Percentiles rank a stretch among this genome's conserved stretches.
phyloP scores from a whole-genome alignment of 2,888 invertebrate genomes.

The Caenorhabditis virilis region DNA sequence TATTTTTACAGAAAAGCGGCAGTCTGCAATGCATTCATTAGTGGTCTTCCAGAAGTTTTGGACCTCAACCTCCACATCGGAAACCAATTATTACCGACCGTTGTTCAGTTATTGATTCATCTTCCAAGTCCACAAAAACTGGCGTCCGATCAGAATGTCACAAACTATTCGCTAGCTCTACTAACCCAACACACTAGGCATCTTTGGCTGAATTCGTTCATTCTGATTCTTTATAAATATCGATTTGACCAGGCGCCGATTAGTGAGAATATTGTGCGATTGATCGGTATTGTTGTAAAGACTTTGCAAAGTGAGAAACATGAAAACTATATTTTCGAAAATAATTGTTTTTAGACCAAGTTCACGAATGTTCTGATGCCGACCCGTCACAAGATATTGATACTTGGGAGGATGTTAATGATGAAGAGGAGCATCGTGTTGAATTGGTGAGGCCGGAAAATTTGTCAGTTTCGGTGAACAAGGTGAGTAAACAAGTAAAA shows the following conservation, averaged over 20 bases:
- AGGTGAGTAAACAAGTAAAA: no score
- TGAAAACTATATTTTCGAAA: no score
- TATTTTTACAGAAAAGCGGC: slow-evolving; percentile 79
- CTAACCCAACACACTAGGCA: slow-evolving; percentile 72
- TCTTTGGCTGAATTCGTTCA: slow-evolving; percentile 89
- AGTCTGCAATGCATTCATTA: slow-evolving; percentile 92
- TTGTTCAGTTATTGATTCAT: slow-evolving; percentile 81
- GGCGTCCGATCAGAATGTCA: slow-evolving; percentile 74
- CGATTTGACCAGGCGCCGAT: slow-evolving; percentile 71
- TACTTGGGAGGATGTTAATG: slow-evolving; percentile 47
- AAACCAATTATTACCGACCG: slow-evolving; percentile 83
- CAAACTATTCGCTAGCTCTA: slow-evolving; percentile 76
- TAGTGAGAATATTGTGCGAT: slow-evolving; percentile 77
- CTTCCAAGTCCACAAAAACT: slow-evolving; percentile 80
- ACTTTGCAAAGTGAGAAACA: slow-evolving; percentile 78
- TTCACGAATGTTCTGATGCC: slow-evolving; percentile 38
- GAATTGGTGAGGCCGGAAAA: slow-evolving; percentile 53
- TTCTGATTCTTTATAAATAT: slow-evolving; percentile 89
- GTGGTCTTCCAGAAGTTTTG: slow-evolving; percentile 83
- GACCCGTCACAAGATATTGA: slow-evolving; percentile 38
- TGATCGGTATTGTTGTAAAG: slow-evolving; percentile 87
- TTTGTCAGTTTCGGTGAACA: slow-evolving; percentile 48
- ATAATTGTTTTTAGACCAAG: slow-evolving; percentile 46
- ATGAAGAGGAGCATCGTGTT: slow-evolving; percentile 24
- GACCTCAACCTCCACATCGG: slow-evolving; percentile 91